These are phyloP conservation scores for Dendrolimus punctatus DNA, from an alignment of 1,140 invertebrate genomes.

Conservation along the genomic window DNA sequence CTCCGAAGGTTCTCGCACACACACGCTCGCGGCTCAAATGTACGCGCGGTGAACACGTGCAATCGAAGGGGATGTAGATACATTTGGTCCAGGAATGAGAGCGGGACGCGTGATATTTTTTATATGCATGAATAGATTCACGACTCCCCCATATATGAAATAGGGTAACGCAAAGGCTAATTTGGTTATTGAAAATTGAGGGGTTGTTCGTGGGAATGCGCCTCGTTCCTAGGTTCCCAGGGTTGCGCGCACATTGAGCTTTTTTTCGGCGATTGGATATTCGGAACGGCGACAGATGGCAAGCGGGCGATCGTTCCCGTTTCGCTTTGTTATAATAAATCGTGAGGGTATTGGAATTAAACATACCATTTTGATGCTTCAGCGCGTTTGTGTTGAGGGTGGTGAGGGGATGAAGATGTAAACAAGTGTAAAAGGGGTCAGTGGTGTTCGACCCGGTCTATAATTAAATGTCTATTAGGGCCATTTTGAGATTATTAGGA, in stretches of 20 bases:
- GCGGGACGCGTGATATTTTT: slow-evolving; percentile 56
- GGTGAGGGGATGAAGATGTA: slow-evolving; percentile 65
- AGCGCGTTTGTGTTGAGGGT: slow-evolving; percentile 37
- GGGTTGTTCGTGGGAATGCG: slow-evolving; percentile 70
- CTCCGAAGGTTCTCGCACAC: slow-evolving; percentile 47
- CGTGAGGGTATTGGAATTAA: slow-evolving; percentile 67
- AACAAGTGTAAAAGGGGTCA: slow-evolving; percentile 72
- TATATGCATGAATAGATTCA: slow-evolving; percentile 69
- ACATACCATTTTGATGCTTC: slow-evolving; percentile 68
- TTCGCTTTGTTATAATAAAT: slow-evolving; percentile 67
- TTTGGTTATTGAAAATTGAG: slow-evolving; percentile 72
- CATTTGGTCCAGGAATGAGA: slow-evolving; percentile 17
- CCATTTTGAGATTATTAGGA: slow-evolving; percentile 61
- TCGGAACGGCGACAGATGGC: slow-evolving; percentile 69
- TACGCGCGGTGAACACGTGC: slow-evolving; percentile 66
- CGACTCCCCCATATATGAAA: slow-evolving; percentile 69
- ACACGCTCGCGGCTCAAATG: slow-evolving; percentile 45
- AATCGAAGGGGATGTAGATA: slow-evolving; percentile 66
- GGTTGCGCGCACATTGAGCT: slow-evolving; percentile 64
- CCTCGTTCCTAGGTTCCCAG: slow-evolving; percentile 65
- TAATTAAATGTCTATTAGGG: slow-evolving; percentile 69
- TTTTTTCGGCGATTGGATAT: slow-evolving; percentile 61
- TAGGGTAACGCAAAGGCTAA: slow-evolving; percentile 72
- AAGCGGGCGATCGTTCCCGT: slow-evolving; percentile 58
- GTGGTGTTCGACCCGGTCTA: slow-evolving; percentile 49